Base-by-base conservation (phyloP, 2,888 invertebrate genomes). In the Xylocampa areola region DNA sequence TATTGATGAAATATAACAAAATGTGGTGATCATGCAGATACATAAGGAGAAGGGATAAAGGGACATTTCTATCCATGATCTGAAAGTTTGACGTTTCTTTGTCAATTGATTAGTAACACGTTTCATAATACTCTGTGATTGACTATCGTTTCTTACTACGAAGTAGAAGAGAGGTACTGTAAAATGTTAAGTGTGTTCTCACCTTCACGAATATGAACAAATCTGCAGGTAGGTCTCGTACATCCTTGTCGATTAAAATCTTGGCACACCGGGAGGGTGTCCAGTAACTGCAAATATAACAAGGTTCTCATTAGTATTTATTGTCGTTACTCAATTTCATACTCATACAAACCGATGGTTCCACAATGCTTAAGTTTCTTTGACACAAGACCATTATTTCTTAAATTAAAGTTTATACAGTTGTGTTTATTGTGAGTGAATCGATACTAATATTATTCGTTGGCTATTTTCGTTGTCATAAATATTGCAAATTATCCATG, bases 211-310 rank as follows among this genome's bases (percentile, higher is more conserved):
- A 98, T 97, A 97, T 98, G 98, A 96, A 98, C 97, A 96, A 98
- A 98, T 96, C 98, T 98, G 97, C 98, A 98, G 96, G 98, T 97
- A 95, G 97, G 96, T 96, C 98, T 97, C 95, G 97, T 97, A 96
- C 98, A 98, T 95, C 97, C 97, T 95, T 98, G 98, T 95, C 97
- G 97, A 97, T 98, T 99, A 98, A 98, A 98, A 98, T 98, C 99
- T 98, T 98, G 98, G 98, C 98, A 99, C 97, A 98, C 98, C 98
- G 97, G 98, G 98, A 98, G 98, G 98, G 98, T 99, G 98, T 98
- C 98, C 98, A 98, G 98, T 98, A 98, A 98, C 98, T 99, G 97
- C 88, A 97, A 97, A 89, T 80, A 90, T 85, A 75, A 85, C 80
- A 79, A 74, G 59, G 52, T 53, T 55, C 61, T 67, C 62, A 87